Evolutionary conservation across 1,140 invertebrate species (phyloP), one percentile per base, ranked within the genome.

Genomic region (Arion vulgaris): DNA sequence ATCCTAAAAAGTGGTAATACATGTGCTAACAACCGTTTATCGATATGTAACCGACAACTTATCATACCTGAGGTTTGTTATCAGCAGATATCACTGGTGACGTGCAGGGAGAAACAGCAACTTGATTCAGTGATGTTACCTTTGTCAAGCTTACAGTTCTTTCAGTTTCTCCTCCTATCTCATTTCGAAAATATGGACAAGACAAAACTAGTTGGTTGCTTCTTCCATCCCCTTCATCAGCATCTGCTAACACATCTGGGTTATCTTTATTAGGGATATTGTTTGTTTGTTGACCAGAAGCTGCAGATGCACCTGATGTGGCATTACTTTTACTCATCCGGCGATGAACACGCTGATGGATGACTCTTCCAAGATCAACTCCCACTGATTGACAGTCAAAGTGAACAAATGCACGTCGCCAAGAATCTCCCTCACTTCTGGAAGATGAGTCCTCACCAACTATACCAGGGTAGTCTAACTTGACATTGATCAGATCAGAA

Each of bases 381-480:
- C 95, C 95, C 19, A 98, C 91, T 57, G 96, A 97, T 90, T 97
- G 96, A 89, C 96, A 96, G 89, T 98, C 97, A 93, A 96, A 97
- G 91, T 98, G 97, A 34, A 96, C 96, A 92, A 98, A 97, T 26
- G 96, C 96, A 84, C 96, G 94, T 89, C 94, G 90, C 23, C 93
- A 83, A 39, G 91, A 88, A 78, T 92, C 88, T 45, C 94, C 94
- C 78, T 94, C 93, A n/a, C 15, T n/a, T 39, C 51, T 49, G 23
- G 28, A 36, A 15, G 68, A n/a, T 39, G 32, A 49, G 34, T 81
- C 80, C 2, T 81, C 80, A 15, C 17, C 23, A 0, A 19, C 41
- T 41, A 36, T 38, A 11, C 26, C 62, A 5, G n/a, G 17, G 2
- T 89, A 87, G 34, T 86, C 85, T 36, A 84, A 87, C 86, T 87